Evolutionary conservation across 2,113 vertebrate genomes (phyloP), one percentile per base, ranked within the genome.

Genomic region (Salvator merianae): DNA sequence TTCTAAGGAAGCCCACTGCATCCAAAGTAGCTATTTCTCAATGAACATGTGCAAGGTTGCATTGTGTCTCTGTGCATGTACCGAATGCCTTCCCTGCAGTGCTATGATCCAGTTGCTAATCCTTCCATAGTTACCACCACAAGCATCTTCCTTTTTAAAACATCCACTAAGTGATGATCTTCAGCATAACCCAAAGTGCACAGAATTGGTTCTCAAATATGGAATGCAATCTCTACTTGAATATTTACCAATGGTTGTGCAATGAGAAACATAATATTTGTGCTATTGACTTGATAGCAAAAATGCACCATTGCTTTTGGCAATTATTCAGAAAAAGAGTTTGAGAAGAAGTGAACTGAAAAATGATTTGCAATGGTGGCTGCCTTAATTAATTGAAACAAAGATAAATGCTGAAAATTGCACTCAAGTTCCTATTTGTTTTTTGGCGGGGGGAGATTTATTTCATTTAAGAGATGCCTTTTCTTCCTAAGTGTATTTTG

Each of bases 191-290:
- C 80, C 59, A 62, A 91, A 79, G 73, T 86, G 88, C 91, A 92
- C 87, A 90, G 93, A 88, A 90, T 93, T 84, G 83, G 71, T 91
- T 82, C 76, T 83, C 74, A 86, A 88, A 88, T 34, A 14, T 73
- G 86, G 69, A 26, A 53, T 50, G 87, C 86, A 89, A 84, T 83
- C 43, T 88, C 87, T 82, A 79, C 84, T 70, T 83, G 85, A 79
- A 59, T 63, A 91, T 91, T 47, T 32, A 30, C 90, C 92, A 94
- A 91, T 87, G 86, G 85, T 91, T 86, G 86, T 81, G 92, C 93
- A 94, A 88, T 90, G 86, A 93, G 89, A 93, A 94, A 92, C 89
- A 85, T 20, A 90, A 69, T 87, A 87, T 86, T 93, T 92, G 55
- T 93, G 79, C 90, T 87, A 87, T 69, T 62, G 76, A 90, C 82